Percentiles rank a stretch among this genome's conserved stretches.
Conservation (phyloP, 2,888 invertebrate species). For the Falcaria lacertinaria region DNA sequence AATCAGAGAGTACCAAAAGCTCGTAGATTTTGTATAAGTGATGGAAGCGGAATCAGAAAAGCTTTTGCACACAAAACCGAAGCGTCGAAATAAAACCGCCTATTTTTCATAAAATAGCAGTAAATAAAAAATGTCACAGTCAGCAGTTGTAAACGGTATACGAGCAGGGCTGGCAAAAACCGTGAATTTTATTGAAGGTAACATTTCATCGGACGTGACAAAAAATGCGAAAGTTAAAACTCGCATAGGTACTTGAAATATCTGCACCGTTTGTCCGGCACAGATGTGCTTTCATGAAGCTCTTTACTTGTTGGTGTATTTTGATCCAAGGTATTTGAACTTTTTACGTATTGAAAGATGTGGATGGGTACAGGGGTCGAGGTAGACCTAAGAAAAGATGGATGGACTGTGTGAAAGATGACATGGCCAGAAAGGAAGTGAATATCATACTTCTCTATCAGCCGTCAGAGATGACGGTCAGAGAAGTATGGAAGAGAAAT, state of each 20-base stretch:
- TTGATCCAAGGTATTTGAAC: too few species aligned
- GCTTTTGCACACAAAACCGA: not conserved
- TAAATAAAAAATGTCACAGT: conserved; percentile 8
- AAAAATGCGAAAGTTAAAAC: not conserved
- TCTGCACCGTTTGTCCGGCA: not conserved
- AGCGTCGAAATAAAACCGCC: not conserved
- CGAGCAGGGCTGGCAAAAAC: conserved; percentile 10
- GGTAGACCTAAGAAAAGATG: too few species aligned
- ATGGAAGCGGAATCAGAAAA: not conserved
- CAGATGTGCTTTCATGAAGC: not conserved
- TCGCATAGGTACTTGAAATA: not conserved
- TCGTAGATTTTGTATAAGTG: not conserved
- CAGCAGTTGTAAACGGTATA: conserved; percentile 14
- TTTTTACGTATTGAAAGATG: too few species aligned
- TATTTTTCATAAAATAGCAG: not conserved
- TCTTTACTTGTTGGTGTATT: too few species aligned
- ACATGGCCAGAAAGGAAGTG: too few species aligned
- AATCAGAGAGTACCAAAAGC: too few species aligned
- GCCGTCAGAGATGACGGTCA: too few species aligned
- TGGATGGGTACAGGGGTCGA: too few species aligned
- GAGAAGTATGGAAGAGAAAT: too few species aligned
- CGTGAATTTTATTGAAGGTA: conserved; percentile 16
- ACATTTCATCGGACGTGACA: conserved; percentile 17
- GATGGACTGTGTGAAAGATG: too few species aligned
- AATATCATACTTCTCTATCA: too few species aligned